phyloP scores from a whole-genome alignment of 2,113 vertebrate species.

The Gavialis gangeticus region DNA sequence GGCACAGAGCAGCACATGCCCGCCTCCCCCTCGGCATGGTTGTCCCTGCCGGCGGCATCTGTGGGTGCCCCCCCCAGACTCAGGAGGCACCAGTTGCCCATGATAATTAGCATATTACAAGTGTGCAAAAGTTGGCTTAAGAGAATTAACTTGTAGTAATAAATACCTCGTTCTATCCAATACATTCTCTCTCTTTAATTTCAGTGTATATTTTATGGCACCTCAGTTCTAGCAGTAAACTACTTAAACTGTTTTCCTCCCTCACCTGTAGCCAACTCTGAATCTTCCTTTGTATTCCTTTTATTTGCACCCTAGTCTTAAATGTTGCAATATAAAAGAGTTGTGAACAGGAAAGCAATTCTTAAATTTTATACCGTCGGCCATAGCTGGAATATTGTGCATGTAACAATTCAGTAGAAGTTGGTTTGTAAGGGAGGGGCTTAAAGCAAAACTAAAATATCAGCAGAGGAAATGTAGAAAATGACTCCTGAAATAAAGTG shows the following conservation, averaged over 20 bases:
- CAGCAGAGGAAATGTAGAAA: not conserved
- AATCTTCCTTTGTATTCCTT: not conserved
- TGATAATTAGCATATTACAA: not conserved
- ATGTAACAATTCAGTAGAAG: not conserved
- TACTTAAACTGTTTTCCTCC: not conserved
- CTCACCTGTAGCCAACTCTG: not conserved
- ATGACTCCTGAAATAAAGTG: not conserved
- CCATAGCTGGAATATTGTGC: not conserved
- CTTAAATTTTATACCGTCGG: not conserved
- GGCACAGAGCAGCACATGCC: too few relatives aligned
- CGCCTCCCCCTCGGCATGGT: too few relatives aligned
- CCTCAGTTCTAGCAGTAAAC: not conserved
- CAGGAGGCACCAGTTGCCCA: too few relatives aligned
- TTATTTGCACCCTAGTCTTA: not conserved
- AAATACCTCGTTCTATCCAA: not conserved
- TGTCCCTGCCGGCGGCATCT: too few relatives aligned
- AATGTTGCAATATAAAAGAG: not conserved
- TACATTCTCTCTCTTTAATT: not conserved
- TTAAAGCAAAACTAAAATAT: not conserved
- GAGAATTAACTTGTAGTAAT: not conserved
- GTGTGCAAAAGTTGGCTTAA: not conserved
- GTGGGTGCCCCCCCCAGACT: too few relatives aligned
- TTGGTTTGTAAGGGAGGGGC: not conserved
- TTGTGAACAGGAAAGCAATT: not conserved
- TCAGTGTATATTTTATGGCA: not conserved